Evolutionary conservation across 1,140 invertebrate genomes (phyloP), one percentile per base, ranked within the genome.

Genomic region (Pseudomyrmex cubaensis): DNA sequence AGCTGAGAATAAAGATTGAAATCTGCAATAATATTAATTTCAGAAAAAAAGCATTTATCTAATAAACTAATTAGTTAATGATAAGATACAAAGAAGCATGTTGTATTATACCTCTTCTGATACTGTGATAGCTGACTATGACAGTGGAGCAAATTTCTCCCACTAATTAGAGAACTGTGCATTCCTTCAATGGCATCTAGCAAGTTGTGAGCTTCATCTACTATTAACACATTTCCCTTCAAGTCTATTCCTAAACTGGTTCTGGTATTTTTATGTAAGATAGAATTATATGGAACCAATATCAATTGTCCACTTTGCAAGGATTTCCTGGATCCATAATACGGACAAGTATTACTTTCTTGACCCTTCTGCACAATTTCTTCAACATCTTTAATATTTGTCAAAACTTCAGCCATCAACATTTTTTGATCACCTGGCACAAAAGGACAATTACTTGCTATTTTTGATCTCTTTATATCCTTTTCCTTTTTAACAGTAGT

Each of bases 151-250:
- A 97, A 94, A 93, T 98, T 96, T 88, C 94, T 94, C 0, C 95
- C 96, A 25, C 93, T 96, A 48, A 99, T 93, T 73, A 97, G 96
- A 1, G 96, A 95, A 89, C 97, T 97, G 91, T 99, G 96, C 87
- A 99, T 97, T 90, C 97, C 96, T 80, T 97, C 96, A 82, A 99
- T 97, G 0, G 98, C 97, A 82, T 99, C 98, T 20, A 99, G 94
- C 7, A 99, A 95, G 95, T 99, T 99, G 90, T 99, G 99, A 8
- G 99, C 99, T 94, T 99, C 99, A 93, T 99, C 99, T 64, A 99
- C 96, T 84, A 99, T 97, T 0, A 99, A 94, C 61, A 99, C 95
- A 93, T 97, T 98, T 82, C 97, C 96, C 90, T 97, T 96, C 4
- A 99, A 91, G 85, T 97, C 95, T 8, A 99, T 96, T n/a, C 97